phyloP scores from a whole-genome alignment of 2,113 vertebrate genomes.

The Dasyornis broadbenti region DNA sequence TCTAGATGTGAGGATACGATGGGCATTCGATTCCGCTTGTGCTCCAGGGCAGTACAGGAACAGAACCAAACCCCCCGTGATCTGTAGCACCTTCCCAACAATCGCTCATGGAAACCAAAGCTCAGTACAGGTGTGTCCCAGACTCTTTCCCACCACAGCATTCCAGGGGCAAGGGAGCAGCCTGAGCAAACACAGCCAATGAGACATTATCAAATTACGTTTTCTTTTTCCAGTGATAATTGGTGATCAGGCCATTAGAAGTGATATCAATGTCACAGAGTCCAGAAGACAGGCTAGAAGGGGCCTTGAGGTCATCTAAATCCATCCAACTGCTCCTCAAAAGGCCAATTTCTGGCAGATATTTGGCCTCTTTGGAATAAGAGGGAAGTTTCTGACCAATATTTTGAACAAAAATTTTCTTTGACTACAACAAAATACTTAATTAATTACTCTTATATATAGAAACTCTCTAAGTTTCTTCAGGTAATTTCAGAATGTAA shows the following conservation, averaged over 20 bases:
- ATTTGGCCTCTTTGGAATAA: not conserved
- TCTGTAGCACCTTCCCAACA: not conserved
- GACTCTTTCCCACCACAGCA: not conserved
- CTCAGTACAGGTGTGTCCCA: not conserved
- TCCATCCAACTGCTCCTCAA: not conserved
- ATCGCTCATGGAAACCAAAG: not conserved
- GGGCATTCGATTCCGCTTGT: not conserved
- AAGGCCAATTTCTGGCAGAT: not conserved
- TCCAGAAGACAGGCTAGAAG: not conserved
- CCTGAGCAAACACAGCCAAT: not conserved
- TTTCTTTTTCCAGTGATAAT: not conserved
- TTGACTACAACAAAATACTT: not conserved
- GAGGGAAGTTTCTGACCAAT: not conserved
- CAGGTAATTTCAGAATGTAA: not conserved
- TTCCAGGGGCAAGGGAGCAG: not conserved
- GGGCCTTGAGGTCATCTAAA: not conserved
- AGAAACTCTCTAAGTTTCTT: not conserved
- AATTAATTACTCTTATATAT: not conserved
- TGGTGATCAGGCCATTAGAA: not conserved
- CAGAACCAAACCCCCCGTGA: not conserved
- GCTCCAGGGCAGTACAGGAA: not conserved
- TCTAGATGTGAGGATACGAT: not conserved
- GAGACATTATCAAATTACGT: not conserved
- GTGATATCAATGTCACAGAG: not conserved
- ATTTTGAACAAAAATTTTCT: not conserved